phyloP scores from a whole-genome alignment of 1,140 invertebrate genomes.

The Diprion similis region DNA sequence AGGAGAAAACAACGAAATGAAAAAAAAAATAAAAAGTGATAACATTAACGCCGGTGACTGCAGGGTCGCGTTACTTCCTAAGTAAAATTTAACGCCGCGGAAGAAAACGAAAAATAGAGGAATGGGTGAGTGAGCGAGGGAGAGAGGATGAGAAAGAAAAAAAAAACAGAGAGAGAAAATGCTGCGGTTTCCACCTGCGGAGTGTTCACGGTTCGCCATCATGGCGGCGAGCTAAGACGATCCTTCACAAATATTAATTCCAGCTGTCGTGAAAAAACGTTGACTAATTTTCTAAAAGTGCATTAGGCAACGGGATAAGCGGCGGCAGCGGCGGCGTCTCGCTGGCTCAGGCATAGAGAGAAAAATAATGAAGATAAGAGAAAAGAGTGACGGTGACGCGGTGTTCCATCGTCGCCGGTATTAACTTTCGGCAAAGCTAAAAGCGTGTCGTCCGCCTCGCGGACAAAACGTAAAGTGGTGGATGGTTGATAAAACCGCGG shows the following conservation, averaged over 20 bases:
- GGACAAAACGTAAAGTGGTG: too few species aligned
- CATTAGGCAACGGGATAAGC: slow-evolving; percentile 30
- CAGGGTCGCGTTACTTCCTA: neutral
- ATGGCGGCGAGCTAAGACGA: neutral
- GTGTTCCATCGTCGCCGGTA: neutral
- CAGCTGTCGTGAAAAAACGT: slow-evolving; percentile 29
- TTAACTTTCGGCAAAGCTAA: neutral
- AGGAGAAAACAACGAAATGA: neutral
- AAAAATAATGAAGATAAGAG: neutral
- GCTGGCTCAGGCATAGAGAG: neutral
- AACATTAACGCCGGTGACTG: too few species aligned
- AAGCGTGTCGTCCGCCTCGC: neutral
- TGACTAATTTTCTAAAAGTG: slow-evolving; percentile 42
- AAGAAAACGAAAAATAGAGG: too few species aligned
- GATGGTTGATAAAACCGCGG: neutral
- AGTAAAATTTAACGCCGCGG: neutral
- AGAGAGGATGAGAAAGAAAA: neutral
- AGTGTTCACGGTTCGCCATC: neutral
- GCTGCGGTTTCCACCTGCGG: too few species aligned
- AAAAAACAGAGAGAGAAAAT: neutral
- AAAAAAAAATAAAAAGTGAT: neutral
- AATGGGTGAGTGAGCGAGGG: neutral
- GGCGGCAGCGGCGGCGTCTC: too few species aligned
- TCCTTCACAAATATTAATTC: slow-evolving; percentile 15
- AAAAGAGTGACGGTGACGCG: neutral